These are phyloP conservation scores for Ametastegia equiseti DNA, from an alignment of 2,888 invertebrate species.

Conservation along the genomic window DNA sequence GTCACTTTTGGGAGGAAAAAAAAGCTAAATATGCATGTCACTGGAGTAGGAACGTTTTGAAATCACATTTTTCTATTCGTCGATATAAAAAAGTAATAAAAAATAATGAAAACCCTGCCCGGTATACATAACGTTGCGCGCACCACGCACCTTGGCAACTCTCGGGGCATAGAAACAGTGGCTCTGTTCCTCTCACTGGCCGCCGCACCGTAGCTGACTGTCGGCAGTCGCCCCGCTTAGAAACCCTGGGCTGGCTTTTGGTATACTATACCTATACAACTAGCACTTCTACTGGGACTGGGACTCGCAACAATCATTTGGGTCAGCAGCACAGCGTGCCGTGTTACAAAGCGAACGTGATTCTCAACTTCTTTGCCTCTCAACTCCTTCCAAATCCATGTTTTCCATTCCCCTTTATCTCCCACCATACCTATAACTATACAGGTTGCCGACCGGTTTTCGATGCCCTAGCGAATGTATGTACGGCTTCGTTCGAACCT, in stretches of 20 bases:
- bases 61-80: slow-evolving; percentile 15
- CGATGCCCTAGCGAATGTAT: slow-evolving; percentile 34
- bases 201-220: slow-evolving; percentile 25
- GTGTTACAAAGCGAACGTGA: slow-evolving; percentile 49
- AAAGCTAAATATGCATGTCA: neutral
- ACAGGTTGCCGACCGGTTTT: slow-evolving; percentile 18
- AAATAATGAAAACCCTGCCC: neutral
- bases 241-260: slow-evolving; percentile 33
- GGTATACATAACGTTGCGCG: slow-evolving; percentile 22
- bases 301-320: slow-evolving; percentile 72
- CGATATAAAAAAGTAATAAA: neutral
- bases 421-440: neutral
- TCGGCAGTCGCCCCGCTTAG: slow-evolving; percentile 33
- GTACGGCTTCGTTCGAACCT: slow-evolving; percentile 6
- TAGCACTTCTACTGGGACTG: slow-evolving; percentile 63
- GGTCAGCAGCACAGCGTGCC: slow-evolving; percentile 69
- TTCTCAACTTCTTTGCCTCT: slow-evolving; percentile 37
- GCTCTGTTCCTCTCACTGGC: slow-evolving; percentile 37
- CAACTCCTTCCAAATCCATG: slow-evolving; percentile 38
- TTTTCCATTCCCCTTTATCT: slow-evolving; percentile 7
- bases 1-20: neutral
- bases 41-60: neutral
- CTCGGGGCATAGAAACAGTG: slow-evolving; percentile 35
- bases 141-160: slow-evolving; percentile 36
- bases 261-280: slow-evolving; percentile 39